Evolutionary conservation across 2,797 vertebrate genomes (phyloP).

Genomic region (Enteromius viviparus): DNA sequence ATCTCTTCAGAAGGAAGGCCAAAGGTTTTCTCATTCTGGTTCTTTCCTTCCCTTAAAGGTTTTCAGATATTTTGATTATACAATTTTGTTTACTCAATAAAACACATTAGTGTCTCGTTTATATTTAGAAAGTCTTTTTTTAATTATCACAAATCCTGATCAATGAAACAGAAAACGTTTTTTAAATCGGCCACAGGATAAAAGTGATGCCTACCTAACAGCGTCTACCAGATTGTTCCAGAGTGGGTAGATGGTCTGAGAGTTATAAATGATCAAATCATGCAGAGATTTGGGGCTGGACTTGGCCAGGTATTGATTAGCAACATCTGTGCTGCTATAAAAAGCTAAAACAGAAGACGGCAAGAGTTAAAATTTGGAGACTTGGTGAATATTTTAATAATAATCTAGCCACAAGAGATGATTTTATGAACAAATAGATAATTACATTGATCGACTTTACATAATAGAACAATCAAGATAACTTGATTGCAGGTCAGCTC

Average conservation of each 20-base stretch:
- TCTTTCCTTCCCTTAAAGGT: slow-evolving; percentile 75
- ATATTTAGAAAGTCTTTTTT: not conserved
- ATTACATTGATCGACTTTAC: not conserved
- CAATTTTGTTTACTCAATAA: not conserved
- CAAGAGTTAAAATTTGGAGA: not conserved
- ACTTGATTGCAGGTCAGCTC: not conserved
- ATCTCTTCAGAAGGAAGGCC: slow-evolving; percentile 71
- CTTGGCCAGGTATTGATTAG: slow-evolving; percentile 76
- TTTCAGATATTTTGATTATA: slow-evolving; percentile 9
- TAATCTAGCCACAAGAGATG: not conserved
- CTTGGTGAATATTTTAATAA: not conserved
- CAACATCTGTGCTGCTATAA: slow-evolving; percentile 77
- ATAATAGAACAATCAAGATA: not conserved
- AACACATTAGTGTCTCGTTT: not conserved
- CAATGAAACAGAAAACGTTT: not conserved
- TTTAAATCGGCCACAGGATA: not conserved
- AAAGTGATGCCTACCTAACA: slow-evolving; percentile 69
- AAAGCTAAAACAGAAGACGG: slow-evolving; percentile 57
- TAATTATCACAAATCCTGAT: not conserved
- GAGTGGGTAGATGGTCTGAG: slow-evolving; percentile 78
- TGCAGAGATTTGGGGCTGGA: slow-evolving; percentile 76
- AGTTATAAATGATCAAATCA: slow-evolving; percentile 75
- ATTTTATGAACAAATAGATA: not conserved
- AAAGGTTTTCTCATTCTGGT: slow-evolving; percentile 79
- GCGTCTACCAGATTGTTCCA: slow-evolving; percentile 77